Percentiles rank a stretch among this genome's conserved stretches.
Conservation (phyloP, 2,797 vertebrate species). For the Xiphophorus birchmanni region DNA sequence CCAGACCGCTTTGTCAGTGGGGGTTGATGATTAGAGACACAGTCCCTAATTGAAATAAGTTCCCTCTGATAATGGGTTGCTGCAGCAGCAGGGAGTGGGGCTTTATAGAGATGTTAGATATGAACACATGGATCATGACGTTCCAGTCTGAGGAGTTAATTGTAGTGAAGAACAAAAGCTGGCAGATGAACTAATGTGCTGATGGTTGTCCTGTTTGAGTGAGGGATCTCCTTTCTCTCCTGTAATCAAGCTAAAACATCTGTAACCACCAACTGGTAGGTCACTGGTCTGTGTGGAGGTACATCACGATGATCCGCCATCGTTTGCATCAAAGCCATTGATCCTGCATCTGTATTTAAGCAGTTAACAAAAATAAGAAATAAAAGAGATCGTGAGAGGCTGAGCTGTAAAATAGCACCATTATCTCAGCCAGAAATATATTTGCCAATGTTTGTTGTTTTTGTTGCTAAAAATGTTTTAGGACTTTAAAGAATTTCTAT, state of each 20-base stretch:
- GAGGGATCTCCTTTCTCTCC: not conserved
- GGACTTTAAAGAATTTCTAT: not conserved
- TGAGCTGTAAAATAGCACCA: not conserved
- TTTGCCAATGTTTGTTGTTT: not conserved
- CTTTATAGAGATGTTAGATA: constrained; percentile 48
- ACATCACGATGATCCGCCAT: constrained; percentile 10
- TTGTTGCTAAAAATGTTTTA: not conserved
- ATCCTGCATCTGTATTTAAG: not conserved
- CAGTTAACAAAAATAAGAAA: not conserved
- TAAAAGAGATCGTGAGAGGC: not conserved
- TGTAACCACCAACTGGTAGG: constrained; percentile 13
- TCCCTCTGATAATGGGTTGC: constrained; percentile 58
- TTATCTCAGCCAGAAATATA: not conserved
- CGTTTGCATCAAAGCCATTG: constrained; percentile 1
- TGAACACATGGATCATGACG: constrained; percentile 34
- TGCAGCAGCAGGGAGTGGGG: constrained; percentile 44
- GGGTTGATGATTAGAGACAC: constrained; percentile 63
- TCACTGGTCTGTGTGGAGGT: not conserved
- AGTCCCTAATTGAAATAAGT: constrained; percentile 69
- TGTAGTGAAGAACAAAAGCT: constrained; percentile 47
- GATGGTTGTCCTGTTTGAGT: constrained; percentile 6
- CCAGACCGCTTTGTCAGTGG: constrained; percentile 54
- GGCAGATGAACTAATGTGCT: constrained; percentile 7
- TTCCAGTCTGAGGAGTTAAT: constrained; percentile 46
- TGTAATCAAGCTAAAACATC: constrained; percentile 31